These are phyloP conservation scores for Galaxias olidus DNA, from an alignment of 2,797 vertebrate genomes.

Conservation along the genomic window DNA sequence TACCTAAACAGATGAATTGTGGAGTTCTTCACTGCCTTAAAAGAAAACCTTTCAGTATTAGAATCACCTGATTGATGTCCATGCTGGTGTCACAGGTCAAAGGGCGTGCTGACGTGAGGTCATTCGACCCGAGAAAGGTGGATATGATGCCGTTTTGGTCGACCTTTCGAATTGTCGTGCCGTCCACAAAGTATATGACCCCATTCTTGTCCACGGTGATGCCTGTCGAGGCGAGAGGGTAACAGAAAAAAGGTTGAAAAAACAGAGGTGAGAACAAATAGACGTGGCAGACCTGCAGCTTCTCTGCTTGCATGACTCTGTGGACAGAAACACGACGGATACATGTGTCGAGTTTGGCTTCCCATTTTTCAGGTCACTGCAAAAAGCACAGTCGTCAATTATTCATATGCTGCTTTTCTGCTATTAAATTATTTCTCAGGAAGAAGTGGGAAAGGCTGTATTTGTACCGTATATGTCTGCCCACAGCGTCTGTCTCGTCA, in stretches of 20 bases:
- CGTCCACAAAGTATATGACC: constrained; percentile 97
- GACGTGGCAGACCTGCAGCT: constrained; percentile 50
- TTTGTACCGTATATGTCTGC: constrained; percentile 59
- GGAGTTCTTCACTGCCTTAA: constrained; percentile 9
- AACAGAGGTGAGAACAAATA: constrained; percentile 42
- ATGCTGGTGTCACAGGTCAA: constrained; percentile 95
- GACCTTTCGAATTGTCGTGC: constrained; percentile 95
- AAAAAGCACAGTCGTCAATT: constrained; percentile 79
- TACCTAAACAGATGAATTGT: constrained; percentile 40
- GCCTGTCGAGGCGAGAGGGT: constrained; percentile 71
- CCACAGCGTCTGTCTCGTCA: constrained; percentile 40
- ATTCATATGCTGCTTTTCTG: constrained; percentile 77
- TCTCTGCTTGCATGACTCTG: constrained; percentile 69
- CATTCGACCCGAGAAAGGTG: constrained; percentile 94
- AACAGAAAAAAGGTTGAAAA: constrained; percentile 17
- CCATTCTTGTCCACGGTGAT: constrained; percentile 94
- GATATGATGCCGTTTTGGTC: constrained; percentile 97
- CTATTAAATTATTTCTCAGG: constrained; percentile 79
- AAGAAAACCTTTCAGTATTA: neutral
- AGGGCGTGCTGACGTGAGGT: constrained; percentile 93
- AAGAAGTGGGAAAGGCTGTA: constrained; percentile 78
- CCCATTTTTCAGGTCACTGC: constrained; percentile 84
- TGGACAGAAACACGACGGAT: constrained; percentile 68
- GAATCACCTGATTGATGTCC: constrained; percentile 94
- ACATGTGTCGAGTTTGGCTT: constrained; percentile 80